A percentile compares a stretch with the other conserved stretches of the same genome.
Conservation (phyloP, 2,797 vertebrate species). For the Diglossa cyanea region DNA sequence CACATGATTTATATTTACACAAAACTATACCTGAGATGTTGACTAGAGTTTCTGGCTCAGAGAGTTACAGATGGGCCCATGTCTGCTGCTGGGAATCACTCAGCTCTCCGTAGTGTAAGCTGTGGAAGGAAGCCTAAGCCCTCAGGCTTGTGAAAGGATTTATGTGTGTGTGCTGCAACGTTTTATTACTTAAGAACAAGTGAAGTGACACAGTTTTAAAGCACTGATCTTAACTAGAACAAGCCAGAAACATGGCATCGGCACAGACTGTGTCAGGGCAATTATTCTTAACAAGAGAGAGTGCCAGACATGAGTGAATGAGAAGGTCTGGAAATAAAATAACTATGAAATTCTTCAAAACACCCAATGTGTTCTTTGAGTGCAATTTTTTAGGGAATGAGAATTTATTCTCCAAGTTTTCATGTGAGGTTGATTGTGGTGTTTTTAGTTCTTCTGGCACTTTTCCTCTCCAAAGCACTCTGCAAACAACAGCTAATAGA, state of each 20-base stretch:
- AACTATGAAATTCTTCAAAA: neutral
- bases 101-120: neutral
- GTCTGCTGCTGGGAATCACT: neutral
- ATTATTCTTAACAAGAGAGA: neutral
- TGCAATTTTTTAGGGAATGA: neutral
- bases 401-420: neutral
- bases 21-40: neutral
- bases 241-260: neutral
- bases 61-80: neutral
- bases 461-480: neutral
- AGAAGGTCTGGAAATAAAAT: neutral
- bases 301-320: neutral
- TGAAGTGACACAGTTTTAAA: neutral
- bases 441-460: neutral
- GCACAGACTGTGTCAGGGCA: neutral
- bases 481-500: neutral
- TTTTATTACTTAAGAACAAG: neutral
- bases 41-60: neutral
- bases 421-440: neutral
- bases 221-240: neutral
- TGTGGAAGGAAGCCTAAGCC: neutral
- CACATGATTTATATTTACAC: neutral
- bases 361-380: accelerated
- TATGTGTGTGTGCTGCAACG: neutral
- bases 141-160: neutral